Evolutionary conservation across 1,140 invertebrate species (phyloP).

Genomic region (Heliconius hermathena): DNA sequence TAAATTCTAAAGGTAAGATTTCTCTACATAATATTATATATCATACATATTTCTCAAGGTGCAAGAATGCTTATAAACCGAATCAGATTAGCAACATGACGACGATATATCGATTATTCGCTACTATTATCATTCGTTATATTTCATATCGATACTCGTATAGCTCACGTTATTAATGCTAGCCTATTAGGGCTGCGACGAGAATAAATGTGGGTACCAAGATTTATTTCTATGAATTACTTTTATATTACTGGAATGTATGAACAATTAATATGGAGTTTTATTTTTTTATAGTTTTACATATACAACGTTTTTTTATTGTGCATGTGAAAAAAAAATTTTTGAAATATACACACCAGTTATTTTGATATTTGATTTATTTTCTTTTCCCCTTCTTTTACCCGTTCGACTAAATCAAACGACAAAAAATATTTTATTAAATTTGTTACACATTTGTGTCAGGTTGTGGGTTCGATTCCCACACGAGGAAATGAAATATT

Average conservation of each 20-base stretch:
- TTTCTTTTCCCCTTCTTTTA: too few relatives aligned
- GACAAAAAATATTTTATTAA: too few relatives aligned
- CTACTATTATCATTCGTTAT: constrained; percentile 1
- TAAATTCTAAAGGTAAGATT: too few relatives aligned
- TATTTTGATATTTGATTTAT: too few relatives aligned
- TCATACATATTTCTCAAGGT: not conserved
- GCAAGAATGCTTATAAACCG: constrained; percentile 4
- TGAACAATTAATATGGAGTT: not conserved
- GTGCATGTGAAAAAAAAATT: not conserved
- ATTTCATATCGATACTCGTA: constrained; percentile 7
- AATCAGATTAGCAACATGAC: constrained; percentile 2
- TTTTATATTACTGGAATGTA: not conserved
- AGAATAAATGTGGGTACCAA: not conserved
- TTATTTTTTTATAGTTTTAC: not conserved
- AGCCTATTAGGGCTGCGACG: not conserved
- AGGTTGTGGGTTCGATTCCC: too few relatives aligned
- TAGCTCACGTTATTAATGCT: not conserved
- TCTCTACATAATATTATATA: too few relatives aligned
- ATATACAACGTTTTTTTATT: not conserved
- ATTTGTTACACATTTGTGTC: too few relatives aligned
- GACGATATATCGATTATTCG: constrained; percentile 11
- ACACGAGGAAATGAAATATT: too few relatives aligned
- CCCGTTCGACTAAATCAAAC: too few relatives aligned
- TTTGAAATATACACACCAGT: not conserved
- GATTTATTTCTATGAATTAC: constrained; percentile 1